Percentiles rank a stretch among this genome's conserved stretches.
Conservation (phyloP, 1,140 invertebrate genomes). For the Euura saliciscinereae region DNA sequence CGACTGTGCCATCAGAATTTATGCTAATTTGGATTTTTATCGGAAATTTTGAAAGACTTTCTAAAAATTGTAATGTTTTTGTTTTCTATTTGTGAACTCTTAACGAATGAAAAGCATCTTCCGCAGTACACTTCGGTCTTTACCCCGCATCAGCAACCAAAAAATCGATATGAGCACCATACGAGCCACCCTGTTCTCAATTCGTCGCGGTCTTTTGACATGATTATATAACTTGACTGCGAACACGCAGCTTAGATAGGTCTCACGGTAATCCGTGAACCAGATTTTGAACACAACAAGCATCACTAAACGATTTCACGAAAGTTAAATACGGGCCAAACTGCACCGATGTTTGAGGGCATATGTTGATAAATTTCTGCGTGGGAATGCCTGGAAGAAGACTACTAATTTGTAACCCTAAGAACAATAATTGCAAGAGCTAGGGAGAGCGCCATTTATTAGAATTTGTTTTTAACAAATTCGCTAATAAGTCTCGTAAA, state of each 20-base stretch:
- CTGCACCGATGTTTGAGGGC: not conserved
- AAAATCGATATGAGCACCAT: slow-evolving; percentile 10
- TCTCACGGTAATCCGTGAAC: slow-evolving; percentile 52
- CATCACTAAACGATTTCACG: slow-evolving; percentile 34
- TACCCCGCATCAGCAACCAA: not conserved
- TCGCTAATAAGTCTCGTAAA: too few species aligned
- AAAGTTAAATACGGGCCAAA: not conserved
- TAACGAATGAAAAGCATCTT: too few species aligned
- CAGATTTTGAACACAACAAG: slow-evolving; percentile 28
- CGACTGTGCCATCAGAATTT: too few species aligned
- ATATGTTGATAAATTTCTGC: not conserved
- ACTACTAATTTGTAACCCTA: too few species aligned
- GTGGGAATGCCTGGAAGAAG: not conserved
- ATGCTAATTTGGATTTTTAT: too few species aligned
- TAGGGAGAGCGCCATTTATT: too few species aligned
- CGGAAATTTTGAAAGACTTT: too few species aligned
- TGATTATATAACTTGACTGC: slow-evolving; percentile 55
- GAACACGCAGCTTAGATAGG: slow-evolving; percentile 51
- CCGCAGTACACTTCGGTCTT: too few species aligned
- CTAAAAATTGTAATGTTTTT: too few species aligned
- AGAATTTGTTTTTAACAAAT: too few species aligned
- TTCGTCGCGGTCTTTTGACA: slow-evolving; percentile 49
- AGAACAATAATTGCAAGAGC: too few species aligned
- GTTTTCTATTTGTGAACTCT: too few species aligned
- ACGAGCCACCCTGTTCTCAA: slow-evolving; percentile 17